Evolutionary conservation across 2,113 vertebrate genomes (phyloP), one percentile per base, ranked within the genome.

Genomic region (Isichthys henryi): DNA sequence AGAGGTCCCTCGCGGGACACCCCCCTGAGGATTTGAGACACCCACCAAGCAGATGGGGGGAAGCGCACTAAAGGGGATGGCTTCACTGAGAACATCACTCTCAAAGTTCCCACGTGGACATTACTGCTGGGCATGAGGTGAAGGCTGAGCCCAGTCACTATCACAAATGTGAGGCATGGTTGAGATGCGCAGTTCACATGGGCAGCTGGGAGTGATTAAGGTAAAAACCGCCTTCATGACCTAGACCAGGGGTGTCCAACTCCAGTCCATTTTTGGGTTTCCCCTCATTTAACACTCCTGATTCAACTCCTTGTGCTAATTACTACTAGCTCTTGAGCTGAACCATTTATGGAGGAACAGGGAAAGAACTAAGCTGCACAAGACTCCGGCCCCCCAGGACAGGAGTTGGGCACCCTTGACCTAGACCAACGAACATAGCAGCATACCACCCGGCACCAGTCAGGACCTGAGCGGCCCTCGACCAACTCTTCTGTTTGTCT

Each of bases 1-100:
- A 35, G 77, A 90, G 31, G 89, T 90, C 90, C 31, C 62, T 88
- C n/a, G 2, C 48, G 80, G 83, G 90, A 88, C 88, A 89, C 84
- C 27, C 90, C 90, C 56, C 74, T 86, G 9, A 23, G 21, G 35
- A n/a, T 21, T 17, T 1, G 15, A 21, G n/a, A 48, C 10, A 6
- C 23, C 46, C 49, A 1, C 21, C 2, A 2, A 77, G 27, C 21
- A 88, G 23, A 88, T 27, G 11, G 39, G n/a, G 31, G n/a, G 27
- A 10, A 74, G 9, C 46, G 17, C 11, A 88, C 3, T 10, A 88
- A 52, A 74, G 17, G 66, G n/a, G n/a, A 46, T 2, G 13, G 48
- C 31, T 19, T 45, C 31, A 43, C 43, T 82, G 19, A 21, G 31
- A 82, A 6, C 3, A 19, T 70, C 62, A 31, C 62, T 31, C n/a